Percentiles rank a stretch among this genome's conserved stretches.
These are phyloP conservation scores for Molorchus minor DNA, from an alignment of 2,888 invertebrate species.

Conservation along the genomic window DNA sequence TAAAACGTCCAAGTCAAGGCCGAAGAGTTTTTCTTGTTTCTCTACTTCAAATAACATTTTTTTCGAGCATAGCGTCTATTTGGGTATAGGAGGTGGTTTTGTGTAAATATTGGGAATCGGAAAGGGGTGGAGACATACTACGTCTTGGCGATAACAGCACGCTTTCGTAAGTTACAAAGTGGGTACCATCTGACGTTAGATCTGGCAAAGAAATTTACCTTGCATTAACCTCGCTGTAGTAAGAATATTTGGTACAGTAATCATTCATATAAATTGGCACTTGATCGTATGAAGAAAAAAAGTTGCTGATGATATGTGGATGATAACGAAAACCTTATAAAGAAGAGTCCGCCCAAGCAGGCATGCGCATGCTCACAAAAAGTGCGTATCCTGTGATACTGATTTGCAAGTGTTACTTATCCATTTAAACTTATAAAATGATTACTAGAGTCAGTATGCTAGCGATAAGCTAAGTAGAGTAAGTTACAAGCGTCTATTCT, in stretches of 20 bases:
- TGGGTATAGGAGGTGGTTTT: conserved; percentile 58
- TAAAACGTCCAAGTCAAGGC: conserved; percentile 54
- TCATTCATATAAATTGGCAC: conserved; percentile 8
- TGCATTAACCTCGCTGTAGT: conserved; percentile 53
- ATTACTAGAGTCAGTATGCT: conserved; percentile 10
- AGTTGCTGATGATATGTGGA: conserved; percentile 42
- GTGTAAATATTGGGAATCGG: conserved; percentile 26
- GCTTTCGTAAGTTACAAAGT: conserved; percentile 58
- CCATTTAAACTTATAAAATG: conserved; percentile 25
- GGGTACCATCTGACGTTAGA: conserved; percentile 47
- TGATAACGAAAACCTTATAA: conserved; percentile 33
- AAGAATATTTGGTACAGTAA: conserved; percentile 46
- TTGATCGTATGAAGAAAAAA: conserved; percentile 13
- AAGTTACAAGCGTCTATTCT: not conserved
- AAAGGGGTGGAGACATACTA: conserved; percentile 42
- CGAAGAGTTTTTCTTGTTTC: conserved; percentile 57
- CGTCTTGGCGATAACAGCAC: conserved; percentile 54
- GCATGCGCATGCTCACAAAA: conserved; percentile 38
- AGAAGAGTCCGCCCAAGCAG: conserved; percentile 30
- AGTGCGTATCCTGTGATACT: conserved; percentile 6
- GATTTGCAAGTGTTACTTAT: conserved; percentile 8
- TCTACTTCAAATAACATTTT: conserved; percentile 62
- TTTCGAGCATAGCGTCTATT: conserved; percentile 61
- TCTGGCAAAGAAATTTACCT: conserved; percentile 50
- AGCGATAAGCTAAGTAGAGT: conserved; percentile 12